Base-by-base conservation (phyloP, 2,113 vertebrate species). In the Tricholaema leucomelas region DNA sequence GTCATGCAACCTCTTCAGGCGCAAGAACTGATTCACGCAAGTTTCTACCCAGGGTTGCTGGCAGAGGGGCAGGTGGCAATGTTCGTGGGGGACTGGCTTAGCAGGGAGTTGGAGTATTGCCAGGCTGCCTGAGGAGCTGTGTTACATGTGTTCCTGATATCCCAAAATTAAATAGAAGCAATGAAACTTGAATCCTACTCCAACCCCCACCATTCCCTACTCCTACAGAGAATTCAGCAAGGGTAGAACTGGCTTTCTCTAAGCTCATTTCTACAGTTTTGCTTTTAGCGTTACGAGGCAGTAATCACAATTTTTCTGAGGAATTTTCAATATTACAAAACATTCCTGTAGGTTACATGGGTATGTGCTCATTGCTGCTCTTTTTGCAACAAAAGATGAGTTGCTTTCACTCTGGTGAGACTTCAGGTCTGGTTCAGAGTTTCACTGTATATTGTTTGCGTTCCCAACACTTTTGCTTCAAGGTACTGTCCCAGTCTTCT, bases 91-190 rank as follows among this genome's bases (percentile, higher is more conserved):
- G 10, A 14, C 55, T 40, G 91, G 15, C 1, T 2, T 8, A 64
- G 85, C 48, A 44, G 35, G 52, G 61, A 69, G 59, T 38, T 65
- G 85, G 28, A 40, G 44, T 31, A 8, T 2, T 67, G 74, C 74
- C 33, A 33, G n/a, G 48, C 58, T 64, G 88, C 66, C 71, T 20
- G 55, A n/a, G 33, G 38, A 69, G 40, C 35, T 38, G 19, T 27
- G 61, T 58, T 36, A 2, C 1, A 0, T 12, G 27, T 31, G 12
- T 4, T 58, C 21, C n/a, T 67, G 15, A 8, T 31, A 60, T 4
- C 42, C 25, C 58, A 50, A 10, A 69, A 85, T 28, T 21, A n/a
- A 75, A 52, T 9, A 69, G 55, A 48, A 64, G 67, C 44, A 54
- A 30, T 7, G 35, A 30, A 61, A 67, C 3, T 2, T 30, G 36